Evolutionary conservation across 2,888 invertebrate species (phyloP), one percentile per base, ranked within the genome.

Genomic region (Drosophila bunnanda): DNA sequence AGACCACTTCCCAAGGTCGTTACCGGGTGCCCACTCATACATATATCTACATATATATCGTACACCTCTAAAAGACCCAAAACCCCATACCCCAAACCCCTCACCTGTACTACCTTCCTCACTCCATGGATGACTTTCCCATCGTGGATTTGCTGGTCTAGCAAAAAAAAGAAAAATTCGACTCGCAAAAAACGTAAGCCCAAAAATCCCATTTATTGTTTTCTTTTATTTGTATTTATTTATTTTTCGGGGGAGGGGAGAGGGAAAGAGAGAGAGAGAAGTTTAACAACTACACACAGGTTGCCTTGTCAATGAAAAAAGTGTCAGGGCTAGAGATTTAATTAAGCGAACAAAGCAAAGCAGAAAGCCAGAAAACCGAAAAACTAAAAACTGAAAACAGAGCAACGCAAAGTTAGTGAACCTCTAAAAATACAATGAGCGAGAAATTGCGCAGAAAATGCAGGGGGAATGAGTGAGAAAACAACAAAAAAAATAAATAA

Each of bases 221-320:
- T 67, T 22, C 50, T 52, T 22, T 22, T 52, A 20, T 46, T 15
- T 44, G n/a, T 46, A 20, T 50, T 50, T 50, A 50, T 52, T 52
- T 50, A 50, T 32, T 52, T 52, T 34, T 34, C 6, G 32, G 50
- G 20, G 20, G 28, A 43, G 34, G 10, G 9, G 5, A 34, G 8
- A 13, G 68, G 13, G n/a, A 22, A 5, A 25, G 12, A 32, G 65
- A 65, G 65, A 53, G 57, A 56, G 55, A 44, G 13, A 43, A n/a
- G n/a, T n/a, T n/a, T n/a, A n/a, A 41, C 67, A 28, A 59, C 30
- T 38, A 39, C 55, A 39, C 28, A 67, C 69, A 68, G 68, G 55
- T 77, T 87, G 81, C 81, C 87, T 87, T 85, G 89, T 81, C 89
- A 89, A 87, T 85, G 84, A 89, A 89, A 82, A 83, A 85, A 89